phyloP scores from a whole-genome alignment of 1,140 invertebrate species.

The Capitella teleta region DNA sequence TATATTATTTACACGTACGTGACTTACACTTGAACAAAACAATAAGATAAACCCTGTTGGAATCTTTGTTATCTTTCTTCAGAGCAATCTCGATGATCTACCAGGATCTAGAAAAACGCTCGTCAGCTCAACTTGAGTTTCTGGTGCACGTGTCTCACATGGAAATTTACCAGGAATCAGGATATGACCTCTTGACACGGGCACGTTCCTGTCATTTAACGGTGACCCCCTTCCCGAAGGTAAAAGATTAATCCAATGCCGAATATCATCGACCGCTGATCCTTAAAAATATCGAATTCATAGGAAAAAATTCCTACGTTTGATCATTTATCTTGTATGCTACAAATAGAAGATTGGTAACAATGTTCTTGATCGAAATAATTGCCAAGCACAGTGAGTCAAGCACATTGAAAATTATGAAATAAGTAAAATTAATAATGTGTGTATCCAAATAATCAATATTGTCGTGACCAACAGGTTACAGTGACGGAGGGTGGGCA shows the following conservation, averaged over 20 bases:
- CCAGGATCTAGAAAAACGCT: slow-evolving; percentile 19
- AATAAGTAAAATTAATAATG: background rate
- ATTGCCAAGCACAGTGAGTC: background rate
- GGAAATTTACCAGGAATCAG: slow-evolving; percentile 17
- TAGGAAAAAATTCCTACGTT: background rate
- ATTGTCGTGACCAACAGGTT: slow-evolving; percentile 9
- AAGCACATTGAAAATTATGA: background rate
- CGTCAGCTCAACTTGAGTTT: slow-evolving; percentile 25
- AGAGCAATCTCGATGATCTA: slow-evolving; percentile 35
- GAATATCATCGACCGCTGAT: background rate
- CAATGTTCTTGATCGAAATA: background rate
- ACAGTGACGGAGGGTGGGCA: slow-evolving; percentile 11
- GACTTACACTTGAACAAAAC: no score
- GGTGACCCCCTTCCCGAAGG: slow-evolving; percentile 32
- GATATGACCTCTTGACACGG: slow-evolving; percentile 13
- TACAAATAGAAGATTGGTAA: background rate
- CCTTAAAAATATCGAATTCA: background rate
- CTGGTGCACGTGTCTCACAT: slow-evolving; percentile 15
- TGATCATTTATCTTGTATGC: background rate
- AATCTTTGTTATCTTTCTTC: no score
- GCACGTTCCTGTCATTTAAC: slow-evolving; percentile 16
- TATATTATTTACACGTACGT: no score
- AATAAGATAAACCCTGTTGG: no score
- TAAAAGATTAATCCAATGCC: slow-evolving; percentile 6
- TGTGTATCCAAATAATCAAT: background rate